Base-by-base conservation (phyloP, 2,797 vertebrate species). In the Silurus lanzhouensis region DNA sequence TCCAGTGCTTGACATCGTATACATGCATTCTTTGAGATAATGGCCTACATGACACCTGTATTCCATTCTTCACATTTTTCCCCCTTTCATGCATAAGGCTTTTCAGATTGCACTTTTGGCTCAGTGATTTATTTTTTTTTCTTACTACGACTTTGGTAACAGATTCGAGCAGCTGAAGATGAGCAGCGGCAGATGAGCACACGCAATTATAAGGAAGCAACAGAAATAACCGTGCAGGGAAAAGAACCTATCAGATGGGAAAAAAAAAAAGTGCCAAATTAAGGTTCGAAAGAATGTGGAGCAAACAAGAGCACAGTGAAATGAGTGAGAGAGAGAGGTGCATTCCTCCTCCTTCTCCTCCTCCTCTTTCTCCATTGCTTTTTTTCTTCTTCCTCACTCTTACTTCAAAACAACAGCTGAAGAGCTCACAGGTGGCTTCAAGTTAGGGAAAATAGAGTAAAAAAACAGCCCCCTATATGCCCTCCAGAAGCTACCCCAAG, bases 361-460 rank as follows among this genome's bases (percentile, higher is more conserved):
- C 58, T 75, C 85, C 85, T 87, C 60, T 9, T 3, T 3, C 44
- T 66, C 27, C n/a, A 66, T 52, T 81, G 8, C 8, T 81, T 48
- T 46, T 66, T 67, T 63, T 80, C 66, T 63, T 80, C 66, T 84
- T 83, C 89, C 82, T 83, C 90, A 89, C 89, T 84, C 89, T 88
- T 90, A 91, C 89, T 91, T 92, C 90, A 94, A 92, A 95, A 94
- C 93, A 95, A 91, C 95, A 95, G 94, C 94, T 95, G 94, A 94
- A 92, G 81, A 78, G 74, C 84, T 85, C 88, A 94, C 94, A 95
- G 95, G 95, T 95, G 95, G 61, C 91, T 91, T 84, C 91, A 92
- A 92, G 92, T 94, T 89, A 44, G 52, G 64, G 8, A 91, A 88
- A 90, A 90, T 86, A 67, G 44, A 85, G 80, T 71, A 71, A 60